phyloP scores from a whole-genome alignment of 2,888 invertebrate genomes.

The Gandaritis pyraliata region DNA sequence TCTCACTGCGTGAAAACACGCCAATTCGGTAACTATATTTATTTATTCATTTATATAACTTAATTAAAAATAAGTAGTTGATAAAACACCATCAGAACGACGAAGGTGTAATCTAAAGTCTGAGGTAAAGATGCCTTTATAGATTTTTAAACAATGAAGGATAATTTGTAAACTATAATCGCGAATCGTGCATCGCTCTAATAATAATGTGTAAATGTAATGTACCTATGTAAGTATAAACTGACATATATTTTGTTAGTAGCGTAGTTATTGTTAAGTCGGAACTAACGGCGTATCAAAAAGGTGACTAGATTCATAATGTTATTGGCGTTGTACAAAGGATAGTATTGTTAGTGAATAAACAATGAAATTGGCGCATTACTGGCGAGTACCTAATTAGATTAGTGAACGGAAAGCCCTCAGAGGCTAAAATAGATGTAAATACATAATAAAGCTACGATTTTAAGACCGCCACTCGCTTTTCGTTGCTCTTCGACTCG shows the following conservation, averaged over 20 bases:
- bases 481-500: constrained; percentile 70
- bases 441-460: constrained; percentile 68
- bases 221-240: constrained; percentile 72
- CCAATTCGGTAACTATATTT: constrained; percentile 76
- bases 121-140: constrained; percentile 85
- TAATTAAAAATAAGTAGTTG: constrained; percentile 77
- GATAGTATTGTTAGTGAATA: constrained; percentile 79
- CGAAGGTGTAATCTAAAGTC: constrained; percentile 83
- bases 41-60: constrained; percentile 78
- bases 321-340: constrained; percentile 83
- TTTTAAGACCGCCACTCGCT: constrained; percentile 69
- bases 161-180: constrained; percentile 69
- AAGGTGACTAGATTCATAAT: constrained; percentile 74
- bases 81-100: constrained; percentile 76
- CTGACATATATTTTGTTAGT: constrained; percentile 82
- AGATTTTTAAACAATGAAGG: constrained; percentile 80
- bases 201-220: constrained; percentile 60
- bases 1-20: constrained; percentile 61
- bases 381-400: constrained; percentile 85
- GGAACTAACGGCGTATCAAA: constrained; percentile 77
- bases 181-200: constrained; percentile 77
- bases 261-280: constrained; percentile 73
- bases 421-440: constrained; percentile 78
- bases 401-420: constrained; percentile 77
- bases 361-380: constrained; percentile 83